Evolutionary conservation across 2,888 invertebrate species (phyloP), one percentile per base, ranked within the genome.

Genomic region (Elgonia sp.): DNA sequence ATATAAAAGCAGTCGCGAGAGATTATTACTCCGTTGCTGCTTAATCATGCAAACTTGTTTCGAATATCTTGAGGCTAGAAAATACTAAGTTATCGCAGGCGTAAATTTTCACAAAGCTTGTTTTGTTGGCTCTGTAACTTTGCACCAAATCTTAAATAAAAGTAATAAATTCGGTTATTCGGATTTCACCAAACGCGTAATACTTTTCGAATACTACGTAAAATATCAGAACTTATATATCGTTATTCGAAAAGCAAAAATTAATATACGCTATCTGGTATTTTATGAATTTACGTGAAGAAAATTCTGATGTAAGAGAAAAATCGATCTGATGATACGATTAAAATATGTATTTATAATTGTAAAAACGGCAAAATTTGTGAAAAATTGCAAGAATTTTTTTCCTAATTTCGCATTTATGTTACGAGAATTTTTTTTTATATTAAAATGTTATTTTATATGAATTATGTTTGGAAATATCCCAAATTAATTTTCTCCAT

Each of bases 31-130:
- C 40, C 46, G 82, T 72, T 79, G 70, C 63, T 67, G 50, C 81
- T 88, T 83, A 84, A 86, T 83, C 84, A 76, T 80, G 73, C 85
- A 76, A 76, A 83, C 60, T 82, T 70, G 79, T 75, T 79, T 69
- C 63, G 29, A 81, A 73, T 73, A 76, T 70, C 83, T 79, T 72
- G 42, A 39, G 77, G 86, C 46, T 42, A 72, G 39, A 77, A 77
- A 86, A 81, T 55, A 77, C 70, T 50, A 65, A 82, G 60, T 77
- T 69, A 82, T 76, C 42, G 46, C 60, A 53, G n/a, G 76, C 40
- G 42, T 81, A 75, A 70, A 67, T 67, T 75, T 81, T 63, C 42
- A 72, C 67, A 75, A 80, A 85, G 73, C 79, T 77, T 73, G 57
- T 85, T 79, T 67, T 65, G 50, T 65, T 70, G 29, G 6, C 21